These are phyloP conservation scores for Bubo bubo DNA, from an alignment of 2,113 vertebrate species.

Conservation along the genomic window DNA sequence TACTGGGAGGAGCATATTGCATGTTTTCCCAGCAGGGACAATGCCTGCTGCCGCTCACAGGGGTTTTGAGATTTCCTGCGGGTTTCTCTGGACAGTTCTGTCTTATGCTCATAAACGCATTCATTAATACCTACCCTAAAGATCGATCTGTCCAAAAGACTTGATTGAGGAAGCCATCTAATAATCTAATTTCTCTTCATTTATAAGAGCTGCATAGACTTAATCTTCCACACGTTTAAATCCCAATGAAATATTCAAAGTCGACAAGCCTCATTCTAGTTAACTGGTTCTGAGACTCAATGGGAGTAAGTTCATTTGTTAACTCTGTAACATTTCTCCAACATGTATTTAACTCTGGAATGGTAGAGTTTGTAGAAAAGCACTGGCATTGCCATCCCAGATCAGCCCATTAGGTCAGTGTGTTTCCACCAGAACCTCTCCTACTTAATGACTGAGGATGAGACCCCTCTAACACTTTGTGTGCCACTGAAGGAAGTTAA, in stretches of 20 bases:
- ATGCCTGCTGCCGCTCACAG: background rate
- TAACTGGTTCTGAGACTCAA: background rate
- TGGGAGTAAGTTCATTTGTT: background rate
- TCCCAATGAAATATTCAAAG: background rate
- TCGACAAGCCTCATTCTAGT: background rate
- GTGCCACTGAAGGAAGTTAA: background rate
- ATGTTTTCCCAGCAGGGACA: background rate
- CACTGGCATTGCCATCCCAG: accelerated
- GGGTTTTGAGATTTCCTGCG: background rate
- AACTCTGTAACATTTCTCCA: background rate
- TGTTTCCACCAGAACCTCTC: background rate
- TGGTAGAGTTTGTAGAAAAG: background rate
- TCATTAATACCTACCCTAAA: background rate
- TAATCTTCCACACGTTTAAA: background rate
- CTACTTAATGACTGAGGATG: background rate
- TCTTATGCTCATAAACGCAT: accelerated
- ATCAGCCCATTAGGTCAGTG: accelerated
- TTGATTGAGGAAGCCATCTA: background rate
- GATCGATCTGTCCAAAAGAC: background rate
- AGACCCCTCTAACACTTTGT: background rate
- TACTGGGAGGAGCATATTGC: background rate
- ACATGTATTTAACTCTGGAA: background rate
- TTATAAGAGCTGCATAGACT: background rate
- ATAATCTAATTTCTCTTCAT: background rate
- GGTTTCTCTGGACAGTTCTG: background rate